Base-by-base conservation (phyloP, 2,113 vertebrate species). In the Platichthys stellatus region DNA sequence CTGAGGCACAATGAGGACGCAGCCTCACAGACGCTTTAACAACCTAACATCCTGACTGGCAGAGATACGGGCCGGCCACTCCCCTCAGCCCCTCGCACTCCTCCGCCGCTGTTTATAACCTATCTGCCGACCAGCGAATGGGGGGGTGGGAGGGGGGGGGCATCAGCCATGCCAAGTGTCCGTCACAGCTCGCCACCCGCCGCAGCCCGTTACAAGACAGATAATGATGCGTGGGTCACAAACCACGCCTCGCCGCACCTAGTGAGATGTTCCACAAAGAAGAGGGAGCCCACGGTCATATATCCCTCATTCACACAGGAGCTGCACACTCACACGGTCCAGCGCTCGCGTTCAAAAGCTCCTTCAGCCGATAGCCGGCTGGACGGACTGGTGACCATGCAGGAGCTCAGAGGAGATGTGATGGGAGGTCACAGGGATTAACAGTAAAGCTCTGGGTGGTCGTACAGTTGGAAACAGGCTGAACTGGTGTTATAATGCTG, bases 181-280 rank as follows among this genome's bases (percentile, higher is more conserved):
- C 40, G 76, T 90, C 80, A 86, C 84, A 75, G 76, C 81, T 86
- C 82, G 11, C 68, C 63, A 60, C 74, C n/a, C 81, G 35, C 35
- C 20, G 26, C 0, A 3, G 63, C 78, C 49, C 56, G 2, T 77
- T 76, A 85, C 83, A 82, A 79, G 85, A 35, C 69, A 38, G 72
- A 86, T 79, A 86, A 92, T 84, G 80, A 77, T 74, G 74, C 72
- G 20, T 24, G 80, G 82, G 78, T 88, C 90, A 84, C 71, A 76
- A 66, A 69, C 72, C 74, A 68, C 80, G 58, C 80, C 60, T 75
- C 72, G 17, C 6, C 7, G 40, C 66, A 1, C 68, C 53, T 4
- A 35, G 40, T 51, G 56, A 85, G 58, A 82, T 40, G 18, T 72
- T 65, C 57, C 17, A 88, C 78, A 76, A 78, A 83, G 78, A 58